Base-by-base conservation (phyloP, 2,113 vertebrate species). In the Scalopus aquaticus region DNA sequence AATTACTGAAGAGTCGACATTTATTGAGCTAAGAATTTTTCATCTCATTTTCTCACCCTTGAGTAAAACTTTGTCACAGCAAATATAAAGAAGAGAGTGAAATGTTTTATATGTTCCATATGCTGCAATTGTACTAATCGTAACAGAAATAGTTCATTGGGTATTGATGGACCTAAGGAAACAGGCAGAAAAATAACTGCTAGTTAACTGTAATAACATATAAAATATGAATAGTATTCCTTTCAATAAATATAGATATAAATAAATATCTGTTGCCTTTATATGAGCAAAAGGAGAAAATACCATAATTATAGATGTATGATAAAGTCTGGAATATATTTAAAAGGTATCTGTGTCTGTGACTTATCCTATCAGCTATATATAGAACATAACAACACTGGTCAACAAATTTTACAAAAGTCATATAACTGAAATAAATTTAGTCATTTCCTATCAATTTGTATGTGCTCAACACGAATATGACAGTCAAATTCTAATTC, bases 41-140 rank as follows among this genome's bases (percentile, higher is more conserved):
- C 51, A 94, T 83, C 12, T 83, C 54, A 78, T 88, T 95, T 87
- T 95, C 15, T 51, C 46, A 86, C 11, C n/a, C 15, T 4, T 80
- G 32, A 84, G 32, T 88, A 95, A 93, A 86, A 10, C 49, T 90
- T 69, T 90, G 65, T 74, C 83, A 67, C 86, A 64, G 60, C 22
- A 92, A 60, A 13, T 76, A 51, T 91, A 73, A 35, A 67, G 7
- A 86, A 30, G 39, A 82, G 20, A 79, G 26, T 88, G 19, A 93
- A 96, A 87, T 91, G 79, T 90, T 93, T 91, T 91, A 51, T 80
- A 60, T 76, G 17, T 84, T 79, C 51, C 74, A 89, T 93, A 67
- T 84, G 65, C 32, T 83, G n/a, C 35, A 76, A 35, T 16, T 88
- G 16, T 70, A 72, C 56, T 90, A 84, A 94, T 85, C n/a, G 26